A percentile compares a stretch with the other conserved stretches of the same genome.
Conservation (phyloP, 2,888 invertebrate species). For the Xylota segnis region DNA sequence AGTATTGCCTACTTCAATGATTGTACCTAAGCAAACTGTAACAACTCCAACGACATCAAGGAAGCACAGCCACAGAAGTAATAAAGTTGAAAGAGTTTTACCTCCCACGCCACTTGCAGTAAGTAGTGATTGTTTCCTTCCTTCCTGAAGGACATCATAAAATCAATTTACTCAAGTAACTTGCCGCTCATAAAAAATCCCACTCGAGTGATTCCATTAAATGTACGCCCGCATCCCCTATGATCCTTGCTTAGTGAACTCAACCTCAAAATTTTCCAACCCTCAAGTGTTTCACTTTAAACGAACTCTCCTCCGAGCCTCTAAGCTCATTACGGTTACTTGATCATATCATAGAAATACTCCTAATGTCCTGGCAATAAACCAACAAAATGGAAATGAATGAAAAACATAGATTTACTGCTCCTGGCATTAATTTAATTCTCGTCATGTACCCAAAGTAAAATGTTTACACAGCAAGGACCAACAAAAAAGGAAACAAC, state of each 20-base stretch:
- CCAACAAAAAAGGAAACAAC: neutral
- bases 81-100: too few species aligned
- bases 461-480: neutral
- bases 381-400: conserved; percentile 7
- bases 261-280: neutral
- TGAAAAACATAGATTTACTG: conserved; percentile 6
- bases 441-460: neutral
- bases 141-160: too few species aligned
- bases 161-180: too few species aligned
- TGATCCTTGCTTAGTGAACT: neutral
- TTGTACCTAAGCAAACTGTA: too few species aligned
- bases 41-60: too few species aligned
- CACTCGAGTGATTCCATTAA: too few species aligned
- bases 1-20: too few species aligned
- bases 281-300: neutral
- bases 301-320: neutral
- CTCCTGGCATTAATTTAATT: conserved; percentile 5
- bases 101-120: too few species aligned
- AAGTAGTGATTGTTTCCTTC: too few species aligned
- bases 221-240: neutral
- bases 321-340: conserved; percentile 32
- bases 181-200: too few species aligned
- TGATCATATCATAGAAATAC: conserved; percentile 1
- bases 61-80: too few species aligned
- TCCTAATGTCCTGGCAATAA: conserved; percentile 19